phyloP scores from a whole-genome alignment of 2,797 vertebrate species.

The Peromyscus eremicus region DNA sequence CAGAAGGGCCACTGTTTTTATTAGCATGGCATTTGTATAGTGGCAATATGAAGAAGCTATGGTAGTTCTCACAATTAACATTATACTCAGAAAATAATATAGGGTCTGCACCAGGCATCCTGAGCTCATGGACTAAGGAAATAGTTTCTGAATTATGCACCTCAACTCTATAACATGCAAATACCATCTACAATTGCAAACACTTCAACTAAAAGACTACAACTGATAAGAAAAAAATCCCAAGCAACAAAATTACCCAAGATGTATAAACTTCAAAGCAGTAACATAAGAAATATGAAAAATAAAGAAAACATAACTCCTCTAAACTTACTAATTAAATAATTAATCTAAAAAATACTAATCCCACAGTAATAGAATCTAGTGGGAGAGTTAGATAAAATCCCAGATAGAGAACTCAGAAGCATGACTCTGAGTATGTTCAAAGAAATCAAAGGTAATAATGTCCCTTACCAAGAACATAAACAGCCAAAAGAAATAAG shows the following conservation, averaged over 20 bases:
- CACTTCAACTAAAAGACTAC: not conserved
- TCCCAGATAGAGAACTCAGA: not conserved
- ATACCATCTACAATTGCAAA: not conserved
- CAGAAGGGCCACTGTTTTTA: not conserved
- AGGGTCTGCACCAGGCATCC: not conserved
- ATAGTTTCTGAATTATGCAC: not conserved
- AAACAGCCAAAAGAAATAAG: not conserved
- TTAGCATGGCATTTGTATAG: not conserved
- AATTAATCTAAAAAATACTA: not conserved
- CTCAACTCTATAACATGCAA: not conserved
- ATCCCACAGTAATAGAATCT: not conserved
- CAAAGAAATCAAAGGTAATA: not conserved
- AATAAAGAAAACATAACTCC: not conserved
- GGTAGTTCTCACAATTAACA: not conserved
- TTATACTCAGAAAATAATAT: not conserved
- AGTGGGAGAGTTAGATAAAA: not conserved
- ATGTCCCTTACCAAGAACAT: not conserved
- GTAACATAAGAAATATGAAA: not conserved
- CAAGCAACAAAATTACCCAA: not conserved
- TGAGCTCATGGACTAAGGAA: not conserved
- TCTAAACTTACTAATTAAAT: not conserved
- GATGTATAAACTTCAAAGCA: not conserved
- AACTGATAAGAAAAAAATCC: not conserved
- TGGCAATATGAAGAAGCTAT: not conserved
- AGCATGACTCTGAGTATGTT: not conserved